Conservation (phyloP, 2,797 vertebrate species). For the Hirundo rustica region DNA sequence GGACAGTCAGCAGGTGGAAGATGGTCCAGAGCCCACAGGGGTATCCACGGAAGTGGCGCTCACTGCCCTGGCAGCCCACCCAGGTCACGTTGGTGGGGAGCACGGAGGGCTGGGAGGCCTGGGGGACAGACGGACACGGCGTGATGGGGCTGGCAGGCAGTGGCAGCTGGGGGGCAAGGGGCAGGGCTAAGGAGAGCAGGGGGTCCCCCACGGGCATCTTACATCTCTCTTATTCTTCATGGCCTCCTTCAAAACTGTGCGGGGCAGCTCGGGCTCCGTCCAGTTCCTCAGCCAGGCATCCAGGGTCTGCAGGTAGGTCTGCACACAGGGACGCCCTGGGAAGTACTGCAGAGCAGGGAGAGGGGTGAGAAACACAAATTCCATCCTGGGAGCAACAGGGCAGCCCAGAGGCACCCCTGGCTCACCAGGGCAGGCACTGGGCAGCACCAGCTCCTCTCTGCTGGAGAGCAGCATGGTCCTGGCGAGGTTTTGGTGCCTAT, state of each 20-base stretch:
- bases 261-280: slow-evolving; percentile 73
- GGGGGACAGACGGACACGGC: accelerated
- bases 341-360: slow-evolving; percentile 77
- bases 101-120: slow-evolving; percentile 68
- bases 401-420: background rate
- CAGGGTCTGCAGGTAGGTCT: slow-evolving; percentile 78
- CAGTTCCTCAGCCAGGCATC: slow-evolving; percentile 76
- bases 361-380: background rate
- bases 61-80: slow-evolving; percentile 91
- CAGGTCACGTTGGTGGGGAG: slow-evolving; percentile 81
- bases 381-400: background rate
- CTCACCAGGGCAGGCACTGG: background rate
- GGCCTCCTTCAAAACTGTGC: slow-evolving; percentile 71
- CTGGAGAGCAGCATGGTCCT: accelerated
- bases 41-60: slow-evolving; percentile 83
- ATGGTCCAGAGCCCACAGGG: slow-evolving; percentile 92
- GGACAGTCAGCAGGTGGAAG: slow-evolving; percentile 89
- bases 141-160: background rate
- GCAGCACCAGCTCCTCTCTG: background rate
- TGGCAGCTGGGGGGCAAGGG: background rate
- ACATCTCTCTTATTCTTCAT: slow-evolving; percentile 84
- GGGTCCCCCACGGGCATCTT: background rate
- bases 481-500: background rate
- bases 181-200: background rate
- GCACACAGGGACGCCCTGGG: slow-evolving; percentile 81